A percentile compares a stretch with the other conserved stretches of the same genome.
Evolutionary conservation across 2,888 invertebrate genomes (phyloP).

Genomic region (Cerastis rubricosa): DNA sequence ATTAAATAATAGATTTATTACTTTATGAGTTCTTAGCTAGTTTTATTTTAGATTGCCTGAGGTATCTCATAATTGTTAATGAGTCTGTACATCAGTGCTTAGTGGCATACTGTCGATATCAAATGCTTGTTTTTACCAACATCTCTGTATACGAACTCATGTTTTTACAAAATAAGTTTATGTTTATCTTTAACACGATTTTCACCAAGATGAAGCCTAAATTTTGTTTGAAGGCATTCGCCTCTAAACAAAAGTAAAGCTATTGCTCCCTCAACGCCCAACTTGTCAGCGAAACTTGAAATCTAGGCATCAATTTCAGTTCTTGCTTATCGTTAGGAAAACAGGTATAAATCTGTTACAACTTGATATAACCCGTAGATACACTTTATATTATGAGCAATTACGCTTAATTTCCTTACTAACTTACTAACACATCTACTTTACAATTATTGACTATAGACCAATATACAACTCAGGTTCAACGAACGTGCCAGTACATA

Average conservation of each 20-base stretch:
- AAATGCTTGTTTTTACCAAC: neutral
- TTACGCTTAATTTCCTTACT: conserved; percentile 17
- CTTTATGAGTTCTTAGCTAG: neutral
- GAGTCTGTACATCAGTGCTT: neutral
- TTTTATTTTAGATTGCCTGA: conserved; percentile 7
- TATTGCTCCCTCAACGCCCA: no score
- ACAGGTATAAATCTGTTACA: neutral
- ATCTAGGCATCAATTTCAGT: neutral
- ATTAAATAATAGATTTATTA: conserved; percentile 45
- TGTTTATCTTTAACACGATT: neutral
- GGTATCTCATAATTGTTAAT: neutral
- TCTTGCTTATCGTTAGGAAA: neutral
- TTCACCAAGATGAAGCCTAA: neutral
- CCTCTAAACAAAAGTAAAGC: no score
- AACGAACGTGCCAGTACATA: conserved; percentile 30
- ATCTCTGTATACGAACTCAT: no score
- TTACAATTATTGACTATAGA: neutral
- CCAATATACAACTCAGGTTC: conserved; percentile 16
- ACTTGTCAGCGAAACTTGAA: neutral
- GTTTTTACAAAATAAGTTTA: no score
- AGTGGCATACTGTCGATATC: neutral
- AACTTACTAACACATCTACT: neutral
- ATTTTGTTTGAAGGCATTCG: no score
- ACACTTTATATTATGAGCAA: neutral
- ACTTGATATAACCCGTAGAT: neutral